A percentile compares a stretch with the other conserved stretches of the same genome.
Conservation (phyloP, 2,888 invertebrate species). For the Entomobrya multifasciata region DNA sequence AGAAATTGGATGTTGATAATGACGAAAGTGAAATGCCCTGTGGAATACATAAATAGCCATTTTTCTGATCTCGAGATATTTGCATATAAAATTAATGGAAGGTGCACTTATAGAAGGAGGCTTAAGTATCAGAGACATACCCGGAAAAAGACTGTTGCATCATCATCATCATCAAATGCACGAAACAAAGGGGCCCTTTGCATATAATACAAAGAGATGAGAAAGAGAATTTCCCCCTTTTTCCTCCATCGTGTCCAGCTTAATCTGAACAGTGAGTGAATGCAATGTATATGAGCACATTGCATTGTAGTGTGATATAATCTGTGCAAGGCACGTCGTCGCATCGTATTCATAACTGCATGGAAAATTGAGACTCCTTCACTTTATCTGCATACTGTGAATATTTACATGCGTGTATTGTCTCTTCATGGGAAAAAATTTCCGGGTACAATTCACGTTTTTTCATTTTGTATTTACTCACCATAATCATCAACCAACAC, state of each 20-base stretch:
- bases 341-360: slow-evolving; percentile 4
- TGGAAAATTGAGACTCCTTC: slow-evolving; percentile 71
- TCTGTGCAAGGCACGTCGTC: slow-evolving; percentile 31
- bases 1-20: slow-evolving; percentile 59
- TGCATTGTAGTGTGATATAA: background rate
- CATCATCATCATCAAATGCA: slow-evolving; percentile 51
- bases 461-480: slow-evolving; percentile 60
- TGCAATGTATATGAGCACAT: background rate
- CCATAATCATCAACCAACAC: slow-evolving; percentile 46
- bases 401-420: slow-evolving; percentile 66
- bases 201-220: slow-evolving; percentile 68
- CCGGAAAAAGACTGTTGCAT: slow-evolving; percentile 74
- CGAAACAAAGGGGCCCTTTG: slow-evolving; percentile 70
- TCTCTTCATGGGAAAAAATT: slow-evolving; percentile 73
- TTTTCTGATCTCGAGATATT: slow-evolving; percentile 68
- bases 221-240: slow-evolving; percentile 50
- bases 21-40: slow-evolving; percentile 60
- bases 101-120: slow-evolving; percentile 27
- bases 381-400: slow-evolving; percentile 63
- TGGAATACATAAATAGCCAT: slow-evolving; percentile 71
- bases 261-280: slow-evolving; percentile 51
- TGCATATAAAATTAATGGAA: slow-evolving; percentile 72
- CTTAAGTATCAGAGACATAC: slow-evolving; percentile 45
- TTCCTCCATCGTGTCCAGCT: slow-evolving; percentile 61
- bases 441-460: slow-evolving; percentile 69